Evolutionary conservation across 2,888 invertebrate species (phyloP), one percentile per base, ranked within the genome.

Genomic region (Diarsia rubi): DNA sequence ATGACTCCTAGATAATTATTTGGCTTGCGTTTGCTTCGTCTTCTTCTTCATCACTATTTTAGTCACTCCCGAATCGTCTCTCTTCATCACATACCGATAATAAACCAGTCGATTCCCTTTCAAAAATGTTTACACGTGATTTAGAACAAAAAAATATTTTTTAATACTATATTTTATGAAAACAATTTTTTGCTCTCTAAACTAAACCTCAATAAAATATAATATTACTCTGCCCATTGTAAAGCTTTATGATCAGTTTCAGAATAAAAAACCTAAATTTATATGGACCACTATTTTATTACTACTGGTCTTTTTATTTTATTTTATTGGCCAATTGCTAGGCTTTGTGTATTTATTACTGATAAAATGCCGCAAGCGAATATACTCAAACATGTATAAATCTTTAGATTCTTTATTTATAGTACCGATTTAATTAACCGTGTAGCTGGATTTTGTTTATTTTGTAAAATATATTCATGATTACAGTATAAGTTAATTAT

Each of bases 271-370:
- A 21, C 4, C 12, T 3, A 27, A 54, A 3, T n/a, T 14, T 52
- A 52, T 72, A 66, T 78, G 45, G 31, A 45, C 21, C 44, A 49
- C 4, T 31, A 19, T 5, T 78, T 44, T 44, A 27, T 54, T 54
- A 64, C 59, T n/a, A 31, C 54, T 45, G 19, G 24, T 72, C 9
- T 59, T 70, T 71, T 70, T 69, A 71, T 52, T 47, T 24, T 45
- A 67, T 77, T 72, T 62, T 62, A 69, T 27, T 47, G 9, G 6
- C 31, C 11, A 67, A 27, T n/a, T 42, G 21, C n/a, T 16, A 21
- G 27, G 31, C 12, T 31, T 71, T 42, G 11, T 49, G 16, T 45
- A 19, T 52, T n/a, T 44, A 6, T 12, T 11, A 27, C n/a, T 69
- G n/a, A n/a, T 42, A 62, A 62, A 66, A 49, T 37, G 49, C n/a